Conservation (phyloP, 2,113 vertebrate genomes). For the Corythornis vintsioides region DNA sequence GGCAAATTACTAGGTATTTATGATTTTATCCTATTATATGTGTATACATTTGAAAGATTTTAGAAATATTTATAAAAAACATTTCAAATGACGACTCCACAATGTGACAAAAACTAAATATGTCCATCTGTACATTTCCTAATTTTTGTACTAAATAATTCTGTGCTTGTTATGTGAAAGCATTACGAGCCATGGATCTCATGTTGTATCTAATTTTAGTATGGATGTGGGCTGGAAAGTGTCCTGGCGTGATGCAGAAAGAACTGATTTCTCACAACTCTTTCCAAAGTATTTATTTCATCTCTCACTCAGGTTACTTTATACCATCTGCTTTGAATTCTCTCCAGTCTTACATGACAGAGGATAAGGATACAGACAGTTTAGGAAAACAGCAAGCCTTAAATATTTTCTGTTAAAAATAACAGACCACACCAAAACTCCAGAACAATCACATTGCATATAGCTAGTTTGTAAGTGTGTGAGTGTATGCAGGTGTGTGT, state of each 20-base stretch:
- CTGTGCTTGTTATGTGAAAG: not conserved
- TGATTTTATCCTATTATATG: not conserved
- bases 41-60: not conserved
- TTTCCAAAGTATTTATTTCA: not conserved
- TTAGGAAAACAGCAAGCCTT: not conserved
- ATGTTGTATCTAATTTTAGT: constrained; percentile 25
- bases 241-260: not conserved
- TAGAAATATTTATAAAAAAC: constrained; percentile 36
- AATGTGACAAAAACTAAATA: constrained; percentile 17
- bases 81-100: not conserved
- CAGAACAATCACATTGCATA: not conserved
- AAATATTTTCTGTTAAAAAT: not conserved
- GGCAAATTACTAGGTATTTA: not conserved
- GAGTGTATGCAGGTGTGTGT: no score
- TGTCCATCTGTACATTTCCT: not conserved
- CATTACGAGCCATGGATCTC: not conserved
- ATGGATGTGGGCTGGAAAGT: constrained; percentile 13
- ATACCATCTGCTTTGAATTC: not conserved
- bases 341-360: not conserved
- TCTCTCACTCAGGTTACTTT: not conserved
- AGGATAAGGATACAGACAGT: not conserved
- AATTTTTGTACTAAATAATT: not conserved
- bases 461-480: not conserved
- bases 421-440: not conserved
- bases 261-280: not conserved